Conservation (phyloP, 2,888 invertebrate genomes). For the Pterostichus niger region DNA sequence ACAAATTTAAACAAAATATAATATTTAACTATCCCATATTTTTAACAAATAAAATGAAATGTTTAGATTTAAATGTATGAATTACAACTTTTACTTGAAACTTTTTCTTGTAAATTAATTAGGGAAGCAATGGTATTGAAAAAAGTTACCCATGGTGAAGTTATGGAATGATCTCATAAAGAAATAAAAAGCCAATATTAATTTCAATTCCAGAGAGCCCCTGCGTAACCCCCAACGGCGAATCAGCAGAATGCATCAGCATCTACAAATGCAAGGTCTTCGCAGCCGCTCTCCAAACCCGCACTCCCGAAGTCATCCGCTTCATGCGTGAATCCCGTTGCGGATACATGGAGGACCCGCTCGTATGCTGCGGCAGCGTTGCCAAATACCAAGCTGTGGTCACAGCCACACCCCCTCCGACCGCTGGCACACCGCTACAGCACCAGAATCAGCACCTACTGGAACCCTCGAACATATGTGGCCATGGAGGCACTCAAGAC, state of each 20-base stretch:
- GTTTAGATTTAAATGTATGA: no score
- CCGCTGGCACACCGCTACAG: background rate
- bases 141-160: no score
- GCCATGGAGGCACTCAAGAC: background rate
- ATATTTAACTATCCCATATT: no score
- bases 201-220: conserved; percentile 57
- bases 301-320: conserved; percentile 70
- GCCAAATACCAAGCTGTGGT: conserved; percentile 68
- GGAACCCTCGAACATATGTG: background rate
- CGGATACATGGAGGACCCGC: conserved; percentile 78
- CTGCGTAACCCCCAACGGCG: conserved; percentile 78
- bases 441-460: conserved; percentile 26
- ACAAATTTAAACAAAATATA: no score
- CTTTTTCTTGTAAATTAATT: no score
- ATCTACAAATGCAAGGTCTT: conserved; percentile 78
- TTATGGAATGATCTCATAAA: no score
- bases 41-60: no score
- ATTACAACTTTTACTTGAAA: no score
- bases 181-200: background rate
- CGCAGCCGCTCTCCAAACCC: conserved; percentile 74
- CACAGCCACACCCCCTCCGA: conserved; percentile 18
- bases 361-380: conserved; percentile 79
- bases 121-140: no score
- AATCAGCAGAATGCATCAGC: conserved; percentile 77
- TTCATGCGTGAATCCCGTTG: conserved; percentile 80